These are phyloP conservation scores for Subacronicta megacephala DNA, from an alignment of 2,888 invertebrate genomes.

Conservation along the genomic window DNA sequence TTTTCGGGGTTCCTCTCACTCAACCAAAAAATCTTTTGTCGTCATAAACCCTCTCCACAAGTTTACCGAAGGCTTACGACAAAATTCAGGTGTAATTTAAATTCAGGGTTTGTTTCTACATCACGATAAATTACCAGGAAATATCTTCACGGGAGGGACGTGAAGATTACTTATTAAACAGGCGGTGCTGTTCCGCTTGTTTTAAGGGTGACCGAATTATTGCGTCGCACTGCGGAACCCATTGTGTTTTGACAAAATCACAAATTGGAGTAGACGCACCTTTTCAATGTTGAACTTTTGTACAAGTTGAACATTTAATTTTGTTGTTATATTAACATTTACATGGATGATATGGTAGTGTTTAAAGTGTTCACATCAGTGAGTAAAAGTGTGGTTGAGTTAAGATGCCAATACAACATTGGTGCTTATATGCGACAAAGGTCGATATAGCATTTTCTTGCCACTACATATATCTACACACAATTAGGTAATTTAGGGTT, in stretches of 20 bases:
- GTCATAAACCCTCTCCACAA: constrained; percentile 29
- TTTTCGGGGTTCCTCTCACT: constrained; percentile 2
- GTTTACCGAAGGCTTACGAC: constrained; percentile 24
- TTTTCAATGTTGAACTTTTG: constrained; percentile 32
- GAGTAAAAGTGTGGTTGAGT: no score
- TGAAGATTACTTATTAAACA: constrained; percentile 70
- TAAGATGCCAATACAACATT: no score
- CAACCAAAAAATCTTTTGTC: constrained; percentile 24
- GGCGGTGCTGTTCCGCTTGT: constrained; percentile 53
- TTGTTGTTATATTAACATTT: neutral
- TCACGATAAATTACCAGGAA: constrained; percentile 58
- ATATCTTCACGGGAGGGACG: constrained; percentile 53
- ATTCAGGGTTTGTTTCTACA: constrained; percentile 54
- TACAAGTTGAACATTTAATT: constrained; percentile 42
- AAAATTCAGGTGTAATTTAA: constrained; percentile 56
- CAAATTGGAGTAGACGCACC: constrained; percentile 54
- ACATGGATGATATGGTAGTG: no score
- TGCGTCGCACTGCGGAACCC: constrained; percentile 77
- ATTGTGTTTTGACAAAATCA: constrained; percentile 68
- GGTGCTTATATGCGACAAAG: no score
- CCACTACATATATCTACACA: no score
- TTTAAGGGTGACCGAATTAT: constrained; percentile 68
- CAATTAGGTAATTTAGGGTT: no score
- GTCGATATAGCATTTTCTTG: no score
- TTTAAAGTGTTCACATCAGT: no score